Evolutionary conservation across 2,797 vertebrate species (phyloP).

Genomic region (Malacoraja senta): DNA sequence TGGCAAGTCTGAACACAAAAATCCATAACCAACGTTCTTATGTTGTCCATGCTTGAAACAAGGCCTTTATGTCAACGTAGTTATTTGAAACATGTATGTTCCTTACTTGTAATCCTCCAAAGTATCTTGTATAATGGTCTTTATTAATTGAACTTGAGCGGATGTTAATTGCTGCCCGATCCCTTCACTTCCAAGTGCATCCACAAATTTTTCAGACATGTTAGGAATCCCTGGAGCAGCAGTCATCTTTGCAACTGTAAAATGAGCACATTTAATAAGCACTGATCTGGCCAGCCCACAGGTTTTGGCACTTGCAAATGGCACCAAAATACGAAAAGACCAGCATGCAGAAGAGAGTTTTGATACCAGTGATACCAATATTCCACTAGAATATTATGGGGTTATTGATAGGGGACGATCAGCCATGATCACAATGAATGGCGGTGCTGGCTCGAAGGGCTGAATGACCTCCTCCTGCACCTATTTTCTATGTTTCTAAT

Average conservation of each 20-base stretch:
- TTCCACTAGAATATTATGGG: not conserved
- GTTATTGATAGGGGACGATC: no score
- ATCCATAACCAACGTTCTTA: not conserved
- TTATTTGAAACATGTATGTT: conserved; percentile 38
- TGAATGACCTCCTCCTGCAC: no score
- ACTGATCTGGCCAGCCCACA: not conserved
- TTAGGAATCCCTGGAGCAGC: conserved; percentile 61
- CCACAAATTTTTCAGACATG: conserved; percentile 73
- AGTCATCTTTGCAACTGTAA: conserved; percentile 55
- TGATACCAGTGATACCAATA: not conserved
- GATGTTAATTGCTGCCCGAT: conserved; percentile 74
- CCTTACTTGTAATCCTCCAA: conserved; percentile 89
- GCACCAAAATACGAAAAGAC: not conserved
- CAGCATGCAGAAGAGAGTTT: not conserved
- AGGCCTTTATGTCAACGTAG: no score
- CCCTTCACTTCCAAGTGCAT: conserved; percentile 63
- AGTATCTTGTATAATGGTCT: conserved; percentile 92
- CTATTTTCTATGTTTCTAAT: no score
- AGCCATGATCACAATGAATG: no score
- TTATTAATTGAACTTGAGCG: conserved; percentile 87
- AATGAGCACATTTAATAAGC: conserved; percentile 30
- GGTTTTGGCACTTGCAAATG: not conserved
- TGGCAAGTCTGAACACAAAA: not conserved
- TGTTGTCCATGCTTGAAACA: not conserved
- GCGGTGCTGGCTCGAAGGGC: no score